Conservation (phyloP, 1,140 invertebrate species). For the Megathymus violae region DNA sequence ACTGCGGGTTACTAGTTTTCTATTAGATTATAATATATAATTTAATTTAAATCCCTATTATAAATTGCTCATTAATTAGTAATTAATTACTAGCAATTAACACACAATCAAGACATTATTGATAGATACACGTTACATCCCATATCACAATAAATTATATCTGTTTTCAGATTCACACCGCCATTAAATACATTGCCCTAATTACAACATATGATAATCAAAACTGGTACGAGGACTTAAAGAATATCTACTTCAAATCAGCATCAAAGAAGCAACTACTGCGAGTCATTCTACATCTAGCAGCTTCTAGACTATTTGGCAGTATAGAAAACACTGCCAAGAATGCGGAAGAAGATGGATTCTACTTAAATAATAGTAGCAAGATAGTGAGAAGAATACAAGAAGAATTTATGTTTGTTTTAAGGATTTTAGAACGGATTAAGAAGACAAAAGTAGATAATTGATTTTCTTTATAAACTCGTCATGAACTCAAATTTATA, state of each 20-base stretch:
- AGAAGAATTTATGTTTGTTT: constrained; percentile 53
- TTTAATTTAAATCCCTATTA: too few relatives aligned
- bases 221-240: constrained; percentile 58
- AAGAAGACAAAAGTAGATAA: constrained; percentile 39
- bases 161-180: constrained; percentile 60
- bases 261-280: constrained; percentile 38
- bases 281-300: constrained; percentile 56
- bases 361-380: constrained; percentile 47
- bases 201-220: constrained; percentile 55
- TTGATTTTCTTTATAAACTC: not conserved
- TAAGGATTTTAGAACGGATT: constrained; percentile 47
- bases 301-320: constrained; percentile 44
- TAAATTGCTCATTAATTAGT: too few relatives aligned
- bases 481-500: too few relatives aligned
- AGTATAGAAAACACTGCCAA: constrained; percentile 52
- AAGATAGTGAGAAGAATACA: constrained; percentile 42
- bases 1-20: too few relatives aligned
- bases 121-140: too few relatives aligned
- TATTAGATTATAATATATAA: too few relatives aligned
- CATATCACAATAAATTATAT: too few relatives aligned
- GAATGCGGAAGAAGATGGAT: constrained; percentile 39
- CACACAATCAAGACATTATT: too few relatives aligned
- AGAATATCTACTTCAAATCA: constrained; percentile 50
- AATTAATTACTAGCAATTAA: too few relatives aligned
- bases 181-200: constrained; percentile 55